Evolutionary conservation across 2,113 vertebrate genomes (phyloP).

Genomic region (Pachyramphus minor): DNA sequence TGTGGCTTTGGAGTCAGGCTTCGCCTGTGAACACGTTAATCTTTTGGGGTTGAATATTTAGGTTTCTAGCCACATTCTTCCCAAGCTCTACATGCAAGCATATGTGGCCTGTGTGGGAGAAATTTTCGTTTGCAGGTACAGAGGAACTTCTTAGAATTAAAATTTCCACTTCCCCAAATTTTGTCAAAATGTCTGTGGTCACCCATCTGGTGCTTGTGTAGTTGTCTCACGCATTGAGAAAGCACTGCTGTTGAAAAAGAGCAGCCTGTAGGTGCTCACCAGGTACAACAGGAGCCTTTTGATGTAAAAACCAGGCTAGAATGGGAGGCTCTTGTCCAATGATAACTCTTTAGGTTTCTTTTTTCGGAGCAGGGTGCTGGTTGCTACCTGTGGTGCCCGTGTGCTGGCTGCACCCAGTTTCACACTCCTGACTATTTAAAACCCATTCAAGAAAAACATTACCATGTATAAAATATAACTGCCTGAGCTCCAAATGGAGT

Average conservation of each 20-base stretch:
- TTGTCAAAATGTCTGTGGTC: background rate
- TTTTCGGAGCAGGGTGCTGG: fast-evolving
- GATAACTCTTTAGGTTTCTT: background rate
- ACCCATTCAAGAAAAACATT: constrained; percentile 28
- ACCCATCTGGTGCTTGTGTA: background rate
- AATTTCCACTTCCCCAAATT: background rate
- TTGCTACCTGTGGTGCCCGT: background rate
- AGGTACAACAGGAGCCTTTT: fast-evolving
- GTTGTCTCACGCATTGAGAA: background rate
- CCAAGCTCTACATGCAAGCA: fast-evolving
- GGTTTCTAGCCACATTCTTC: background rate
- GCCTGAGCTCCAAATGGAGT: background rate
- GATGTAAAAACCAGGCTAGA: background rate
- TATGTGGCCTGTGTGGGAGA: fast-evolving
- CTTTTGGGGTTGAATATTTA: background rate
- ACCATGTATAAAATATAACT: background rate
- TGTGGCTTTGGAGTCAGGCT: background rate
- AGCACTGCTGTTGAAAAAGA: fast-evolving
- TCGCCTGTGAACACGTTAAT: background rate
- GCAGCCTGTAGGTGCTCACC: background rate
- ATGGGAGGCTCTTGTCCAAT: background rate
- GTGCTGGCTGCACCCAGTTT: background rate
- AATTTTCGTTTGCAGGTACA: background rate
- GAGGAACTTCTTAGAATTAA: background rate
- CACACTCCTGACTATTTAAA: background rate